These are phyloP conservation scores for Temnothorax longispinosus DNA, from an alignment of 1,140 invertebrate species.

Conservation along the genomic window DNA sequence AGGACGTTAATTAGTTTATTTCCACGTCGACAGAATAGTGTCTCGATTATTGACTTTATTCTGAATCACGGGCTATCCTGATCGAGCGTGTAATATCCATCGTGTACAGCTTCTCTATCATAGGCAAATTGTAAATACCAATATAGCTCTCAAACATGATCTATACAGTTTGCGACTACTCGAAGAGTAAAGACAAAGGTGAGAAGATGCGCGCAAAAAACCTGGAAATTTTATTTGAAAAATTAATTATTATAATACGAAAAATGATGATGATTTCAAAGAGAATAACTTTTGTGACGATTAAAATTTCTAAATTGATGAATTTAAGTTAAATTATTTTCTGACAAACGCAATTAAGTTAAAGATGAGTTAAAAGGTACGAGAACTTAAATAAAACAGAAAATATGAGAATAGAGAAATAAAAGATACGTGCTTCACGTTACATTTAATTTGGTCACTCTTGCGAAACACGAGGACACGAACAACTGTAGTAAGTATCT, in stretches of 20 bases:
- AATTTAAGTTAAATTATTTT: not conserved
- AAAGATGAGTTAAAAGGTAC: not conserved
- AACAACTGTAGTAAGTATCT: not conserved
- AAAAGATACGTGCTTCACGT: not conserved
- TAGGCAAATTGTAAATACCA: conserved; percentile 45
- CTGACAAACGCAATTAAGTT: not conserved
- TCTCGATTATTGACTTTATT: conserved; percentile 34
- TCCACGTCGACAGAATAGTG: conserved; percentile 3
- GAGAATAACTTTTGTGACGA: too few species aligned
- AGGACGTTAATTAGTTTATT: conserved; percentile 66
- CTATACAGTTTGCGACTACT: not conserved
- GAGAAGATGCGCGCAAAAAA: not conserved
- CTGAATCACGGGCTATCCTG: conserved; percentile 16
- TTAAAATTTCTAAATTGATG: not conserved
- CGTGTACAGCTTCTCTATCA: conserved; percentile 7
- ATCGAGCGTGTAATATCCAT: conserved; percentile 29
- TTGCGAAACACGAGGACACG: not conserved
- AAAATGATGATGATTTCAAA: not conserved
- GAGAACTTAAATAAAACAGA: not conserved
- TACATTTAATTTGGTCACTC: not conserved
- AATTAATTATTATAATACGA: not conserved
- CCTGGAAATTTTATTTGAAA: not conserved
- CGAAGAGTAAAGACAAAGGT: not conserved
- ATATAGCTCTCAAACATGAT: conserved; percentile 38
- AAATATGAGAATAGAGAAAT: not conserved